These are phyloP conservation scores for Hyles lineata DNA, from an alignment of 2,888 invertebrate genomes.

Conservation along the genomic window DNA sequence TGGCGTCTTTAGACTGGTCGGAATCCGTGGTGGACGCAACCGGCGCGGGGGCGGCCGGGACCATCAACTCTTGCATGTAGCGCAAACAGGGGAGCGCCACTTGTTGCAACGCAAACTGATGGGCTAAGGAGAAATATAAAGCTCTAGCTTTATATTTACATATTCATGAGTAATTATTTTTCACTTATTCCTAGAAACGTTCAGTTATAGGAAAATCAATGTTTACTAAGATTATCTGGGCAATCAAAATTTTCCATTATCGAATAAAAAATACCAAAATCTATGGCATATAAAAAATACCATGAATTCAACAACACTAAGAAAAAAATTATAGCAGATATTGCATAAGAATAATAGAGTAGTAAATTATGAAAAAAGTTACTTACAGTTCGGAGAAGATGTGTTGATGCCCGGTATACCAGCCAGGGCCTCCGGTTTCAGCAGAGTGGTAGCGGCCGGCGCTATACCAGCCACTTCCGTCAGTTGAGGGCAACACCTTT, in stretches of 20 bases:
- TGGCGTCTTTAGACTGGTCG: constrained; percentile 65
- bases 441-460: constrained; percentile 70
- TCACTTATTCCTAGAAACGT: no score
- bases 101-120: constrained; percentile 94
- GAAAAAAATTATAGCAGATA: no score
- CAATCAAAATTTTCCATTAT: no score
- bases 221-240: no score
- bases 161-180: background rate
- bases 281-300: no score
- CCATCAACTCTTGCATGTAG: constrained; percentile 93
- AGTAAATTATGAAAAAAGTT: constrained; percentile 25
- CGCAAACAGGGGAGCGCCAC: constrained; percentile 96
- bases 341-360: no score
- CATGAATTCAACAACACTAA: no score
- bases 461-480: constrained; percentile 78
- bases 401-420: constrained; percentile 76
- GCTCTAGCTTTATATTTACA: background rate
- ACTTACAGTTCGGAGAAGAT: constrained; percentile 83
- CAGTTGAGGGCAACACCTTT: constrained; percentile 81
- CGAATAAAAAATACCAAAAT: no score
- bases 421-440: constrained; percentile 71
- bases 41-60: constrained; percentile 72
- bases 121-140: constrained; percentile 73
- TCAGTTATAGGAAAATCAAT: no score
- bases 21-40: constrained; percentile 49